Percentiles rank a stretch among this genome's conserved stretches.
phyloP scores from a whole-genome alignment of 2,888 invertebrate genomes.

The Ophonus ardosiacus region DNA sequence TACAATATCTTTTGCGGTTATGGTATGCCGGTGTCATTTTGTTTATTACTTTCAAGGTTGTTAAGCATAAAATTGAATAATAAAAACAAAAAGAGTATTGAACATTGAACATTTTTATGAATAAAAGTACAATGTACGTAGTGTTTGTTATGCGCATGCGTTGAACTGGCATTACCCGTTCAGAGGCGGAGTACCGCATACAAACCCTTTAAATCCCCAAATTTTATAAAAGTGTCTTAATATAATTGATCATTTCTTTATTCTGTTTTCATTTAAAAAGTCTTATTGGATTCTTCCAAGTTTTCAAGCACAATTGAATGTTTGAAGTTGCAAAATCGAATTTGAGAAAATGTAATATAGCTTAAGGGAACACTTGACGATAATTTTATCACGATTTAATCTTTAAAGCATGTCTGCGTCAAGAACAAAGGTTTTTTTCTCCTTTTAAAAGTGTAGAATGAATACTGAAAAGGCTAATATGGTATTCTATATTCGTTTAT shows the following conservation, averaged over 20 bases:
- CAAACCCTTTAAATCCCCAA: neutral
- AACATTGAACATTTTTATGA: conserved; percentile 43
- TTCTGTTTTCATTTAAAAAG: too few species aligned
- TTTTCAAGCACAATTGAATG: neutral
- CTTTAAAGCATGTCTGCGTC: neutral
- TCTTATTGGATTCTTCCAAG: neutral
- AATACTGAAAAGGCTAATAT: neutral
- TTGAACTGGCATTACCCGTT: neutral
- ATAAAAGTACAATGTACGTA: conserved; percentile 33
- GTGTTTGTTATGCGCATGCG: conserved; percentile 22
- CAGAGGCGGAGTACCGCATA: neutral
- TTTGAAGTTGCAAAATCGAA: too few species aligned
- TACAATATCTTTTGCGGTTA: conserved; percentile 1
- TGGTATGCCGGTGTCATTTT: conserved; percentile 6
- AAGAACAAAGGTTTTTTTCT: neutral
- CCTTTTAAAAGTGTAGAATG: neutral
- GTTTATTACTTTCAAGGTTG: conserved; percentile 26
- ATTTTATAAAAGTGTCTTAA: neutral
- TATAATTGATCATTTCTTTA: too few species aligned
- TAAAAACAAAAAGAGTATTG: conserved; percentile 26
- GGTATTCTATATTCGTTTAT: neutral
- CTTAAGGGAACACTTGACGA: neutral
- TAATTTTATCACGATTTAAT: neutral
- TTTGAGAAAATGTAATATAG: neutral
- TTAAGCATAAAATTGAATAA: neutral